Base-by-base conservation (phyloP, 2,113 vertebrate genomes). In the Columba livia region DNA sequence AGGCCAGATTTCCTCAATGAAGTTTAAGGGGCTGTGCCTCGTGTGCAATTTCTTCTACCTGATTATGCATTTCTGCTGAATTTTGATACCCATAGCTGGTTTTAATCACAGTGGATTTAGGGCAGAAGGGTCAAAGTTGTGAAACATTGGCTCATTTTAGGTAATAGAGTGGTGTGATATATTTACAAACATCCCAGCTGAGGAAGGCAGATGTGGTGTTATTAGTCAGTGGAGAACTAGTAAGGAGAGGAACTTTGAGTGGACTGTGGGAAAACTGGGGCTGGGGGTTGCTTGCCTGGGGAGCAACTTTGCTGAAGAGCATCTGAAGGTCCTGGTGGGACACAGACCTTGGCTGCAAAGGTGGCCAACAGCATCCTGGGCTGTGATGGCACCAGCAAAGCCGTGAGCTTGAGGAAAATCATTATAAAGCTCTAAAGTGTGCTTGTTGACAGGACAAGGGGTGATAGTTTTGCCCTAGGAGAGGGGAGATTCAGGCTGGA, bases 81-180 rank as follows among this genome's bases (percentile, higher is more conserved):
- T 9, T 62, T 73, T 44, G 53, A 9, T 47, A 17, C 6, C 5
- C 19, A 2, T 11, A 10, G 4, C 7, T 28, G 32, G n/a, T 44
- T 31, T 29, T 44, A 29, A 8, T 51, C 48, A 9, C 18, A 5
- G 54, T 10, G 31, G 15, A 38, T 71, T 54, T 65, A 38, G 31
- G 62, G 31, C 34, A 15, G 14, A 48, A 36, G 18, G 17, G 38
- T 11, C 26, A 26, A 67, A 85, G 12, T 9, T 50, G 21, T 11
- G 44, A 42, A 9, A 17, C 10, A 26, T 36, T 21, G 61, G 50
- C 23, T 38, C 2, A 4, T 58, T 79, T 58, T 70, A 29, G 29
- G 50, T 2, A 11, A 50, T 60, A 53, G 6, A 62, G 20, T 3
- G 0, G 1, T 16, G 12, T 47, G 57, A 40, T 28, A 62, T 4